Evolutionary conservation across 2,888 invertebrate genomes (phyloP).

Genomic region (Heliconius cydno): DNA sequence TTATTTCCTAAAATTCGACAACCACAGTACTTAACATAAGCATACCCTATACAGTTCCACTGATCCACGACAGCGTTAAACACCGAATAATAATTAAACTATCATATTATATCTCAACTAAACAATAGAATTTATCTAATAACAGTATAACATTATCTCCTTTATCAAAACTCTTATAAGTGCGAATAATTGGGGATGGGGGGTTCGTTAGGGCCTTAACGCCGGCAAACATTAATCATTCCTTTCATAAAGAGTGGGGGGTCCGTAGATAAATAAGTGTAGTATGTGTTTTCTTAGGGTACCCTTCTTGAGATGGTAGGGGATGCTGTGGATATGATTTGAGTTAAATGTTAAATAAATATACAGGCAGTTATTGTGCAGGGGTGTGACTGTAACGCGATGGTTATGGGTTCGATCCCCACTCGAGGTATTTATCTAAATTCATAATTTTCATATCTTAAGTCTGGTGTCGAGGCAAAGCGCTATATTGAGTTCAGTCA

Average conservation of each 20-base stretch:
- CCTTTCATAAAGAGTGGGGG: conserved; percentile 82
- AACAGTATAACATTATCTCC: conserved; percentile 50
- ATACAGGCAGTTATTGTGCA: background rate
- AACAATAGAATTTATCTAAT: conserved; percentile 23
- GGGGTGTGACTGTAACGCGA: background rate
- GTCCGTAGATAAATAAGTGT: conserved; percentile 82
- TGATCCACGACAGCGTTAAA: conserved; percentile 1
- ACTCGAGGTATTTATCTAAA: too few relatives aligned
- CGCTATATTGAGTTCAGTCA: too few relatives aligned
- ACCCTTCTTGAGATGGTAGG: conserved; percentile 73
- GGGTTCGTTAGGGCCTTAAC: conserved; percentile 80
- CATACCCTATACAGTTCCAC: background rate
- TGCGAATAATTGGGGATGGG: conserved; percentile 74
- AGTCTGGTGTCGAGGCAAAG: background rate
- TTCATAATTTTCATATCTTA: background rate
- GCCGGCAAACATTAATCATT: conserved; percentile 83
- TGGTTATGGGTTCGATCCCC: background rate
- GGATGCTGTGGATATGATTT: conserved; percentile 58
- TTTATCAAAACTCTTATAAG: conserved; percentile 80
- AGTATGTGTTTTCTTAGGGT: conserved; percentile 83
- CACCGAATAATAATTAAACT: background rate
- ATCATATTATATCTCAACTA: background rate
- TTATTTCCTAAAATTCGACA: too few relatives aligned
- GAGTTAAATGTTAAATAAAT: background rate
- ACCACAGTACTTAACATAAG: too few relatives aligned